Evolutionary conservation across 2,888 invertebrate genomes (phyloP).

Genomic region (Nephrotoma guestfalica): DNA sequence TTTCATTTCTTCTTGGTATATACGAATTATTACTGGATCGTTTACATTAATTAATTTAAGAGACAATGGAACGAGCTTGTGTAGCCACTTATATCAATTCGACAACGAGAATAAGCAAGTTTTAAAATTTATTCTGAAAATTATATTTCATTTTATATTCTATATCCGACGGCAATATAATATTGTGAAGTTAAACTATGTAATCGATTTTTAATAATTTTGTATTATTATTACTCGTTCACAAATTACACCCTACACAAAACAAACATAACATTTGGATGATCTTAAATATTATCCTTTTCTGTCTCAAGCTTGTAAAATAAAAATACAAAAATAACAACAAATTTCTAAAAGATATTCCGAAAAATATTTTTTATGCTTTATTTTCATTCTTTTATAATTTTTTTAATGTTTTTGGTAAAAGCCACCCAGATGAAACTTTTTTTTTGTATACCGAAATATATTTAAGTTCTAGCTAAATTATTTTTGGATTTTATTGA

Average conservation of each 20-base stretch:
- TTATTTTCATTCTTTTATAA: not conserved
- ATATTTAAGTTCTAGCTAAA: not conserved
- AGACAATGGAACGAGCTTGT: not conserved
- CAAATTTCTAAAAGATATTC: not conserved
- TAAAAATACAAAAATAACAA: not conserved
- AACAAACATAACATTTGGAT: not conserved
- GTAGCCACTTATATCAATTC: not conserved
- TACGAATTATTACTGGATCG: not conserved
- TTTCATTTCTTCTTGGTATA: not conserved
- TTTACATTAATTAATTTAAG: not conserved
- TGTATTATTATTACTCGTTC: not conserved
- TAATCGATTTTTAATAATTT: not conserved
- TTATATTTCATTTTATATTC: not conserved
- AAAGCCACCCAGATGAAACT: not conserved
- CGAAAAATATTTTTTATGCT: not conserved
- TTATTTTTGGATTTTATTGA: not conserved
- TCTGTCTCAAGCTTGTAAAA: not conserved
- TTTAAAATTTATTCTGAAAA: not conserved
- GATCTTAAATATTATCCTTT: not conserved
- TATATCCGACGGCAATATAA: not conserved
- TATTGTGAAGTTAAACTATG: not conserved
- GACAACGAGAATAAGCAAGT: not conserved
- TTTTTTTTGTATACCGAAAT: not conserved
- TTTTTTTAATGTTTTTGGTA: not conserved
- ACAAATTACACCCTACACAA: not conserved